These are phyloP conservation scores for Ceratosolen fusciceps DNA, from an alignment of 1,140 invertebrate genomes.

Conservation along the genomic window DNA sequence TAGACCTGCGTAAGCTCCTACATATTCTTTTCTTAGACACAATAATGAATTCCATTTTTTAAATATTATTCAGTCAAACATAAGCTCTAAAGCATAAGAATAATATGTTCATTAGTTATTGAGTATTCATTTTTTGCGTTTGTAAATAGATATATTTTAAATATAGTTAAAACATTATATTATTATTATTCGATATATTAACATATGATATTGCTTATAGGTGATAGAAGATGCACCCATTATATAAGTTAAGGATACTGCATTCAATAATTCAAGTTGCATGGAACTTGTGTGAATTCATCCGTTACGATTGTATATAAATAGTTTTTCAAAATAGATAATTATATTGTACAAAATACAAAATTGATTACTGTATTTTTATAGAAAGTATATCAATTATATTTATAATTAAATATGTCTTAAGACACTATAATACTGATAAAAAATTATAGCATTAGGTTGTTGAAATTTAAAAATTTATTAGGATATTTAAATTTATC, in stretches of 20 bases:
- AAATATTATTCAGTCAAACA: too few species aligned
- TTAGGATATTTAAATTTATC: not conserved
- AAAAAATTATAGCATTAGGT: not conserved
- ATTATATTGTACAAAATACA: slow-evolving; percentile 51
- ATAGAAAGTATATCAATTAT: slow-evolving; percentile 47
- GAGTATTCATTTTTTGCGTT: too few species aligned
- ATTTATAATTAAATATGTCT: slow-evolving; percentile 32
- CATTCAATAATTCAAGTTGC: slow-evolving; percentile 9
- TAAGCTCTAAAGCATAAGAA: too few species aligned
- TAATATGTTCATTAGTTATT: too few species aligned
- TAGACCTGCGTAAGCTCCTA: too few species aligned
- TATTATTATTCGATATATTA: not conserved
- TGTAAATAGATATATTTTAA: too few species aligned
- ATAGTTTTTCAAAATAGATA: slow-evolving; percentile 42
- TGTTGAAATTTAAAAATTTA: not conserved
- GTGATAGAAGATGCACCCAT: slow-evolving; percentile 59
- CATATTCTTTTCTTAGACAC: too few species aligned
- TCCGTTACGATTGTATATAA: slow-evolving; percentile 47
- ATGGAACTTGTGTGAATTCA: slow-evolving; percentile 18
- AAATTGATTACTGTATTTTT: slow-evolving; percentile 48
- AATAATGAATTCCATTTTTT: too few species aligned
- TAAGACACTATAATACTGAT: not conserved
- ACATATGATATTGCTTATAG: slow-evolving; percentile 53
- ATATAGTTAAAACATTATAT: not conserved
- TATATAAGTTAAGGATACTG: slow-evolving; percentile 59